Conservation (phyloP, 2,888 invertebrate species). For the Athalia rosae region DNA sequence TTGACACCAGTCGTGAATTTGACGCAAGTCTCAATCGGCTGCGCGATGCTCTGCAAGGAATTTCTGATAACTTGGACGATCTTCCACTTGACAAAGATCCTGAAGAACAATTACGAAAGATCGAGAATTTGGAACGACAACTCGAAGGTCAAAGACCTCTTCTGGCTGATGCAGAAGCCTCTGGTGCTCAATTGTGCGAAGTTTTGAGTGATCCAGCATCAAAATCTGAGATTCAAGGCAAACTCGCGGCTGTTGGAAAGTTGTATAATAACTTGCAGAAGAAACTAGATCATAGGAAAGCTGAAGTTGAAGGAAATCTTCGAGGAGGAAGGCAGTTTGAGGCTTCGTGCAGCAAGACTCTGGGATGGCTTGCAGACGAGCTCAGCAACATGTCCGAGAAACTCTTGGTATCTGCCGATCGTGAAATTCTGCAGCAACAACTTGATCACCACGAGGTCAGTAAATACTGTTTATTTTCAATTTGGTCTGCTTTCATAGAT, state of each 20-base stretch:
- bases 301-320: slow-evolving; percentile 90
- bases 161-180: slow-evolving; percentile 90
- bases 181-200: slow-evolving; percentile 90
- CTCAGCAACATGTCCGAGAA: slow-evolving; percentile 85
- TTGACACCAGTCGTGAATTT: slow-evolving; percentile 94
- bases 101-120: slow-evolving; percentile 89
- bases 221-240: slow-evolving; percentile 91
- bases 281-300: slow-evolving; percentile 92
- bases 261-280: slow-evolving; percentile 92
- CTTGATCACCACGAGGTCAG: slow-evolving; percentile 86
- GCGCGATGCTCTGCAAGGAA: slow-evolving; percentile 89
- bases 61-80: slow-evolving; percentile 91
- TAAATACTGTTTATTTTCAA: neutral
- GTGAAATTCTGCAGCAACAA: slow-evolving; percentile 88
- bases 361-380: slow-evolving; percentile 92
- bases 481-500: neutral
- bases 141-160: slow-evolving; percentile 92
- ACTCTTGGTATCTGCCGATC: slow-evolving; percentile 90
- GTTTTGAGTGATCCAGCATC: slow-evolving; percentile 93
- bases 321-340: slow-evolving; percentile 94
- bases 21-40: slow-evolving; percentile 90
- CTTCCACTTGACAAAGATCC: slow-evolving; percentile 88
- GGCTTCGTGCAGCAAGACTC: slow-evolving; percentile 89
- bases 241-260: slow-evolving; percentile 89
- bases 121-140: slow-evolving; percentile 91